A percentile compares a stretch with the other conserved stretches of the same genome.
Evolutionary conservation across 2,797 vertebrate species (phyloP).

Genomic region (Sus cebifrons): DNA sequence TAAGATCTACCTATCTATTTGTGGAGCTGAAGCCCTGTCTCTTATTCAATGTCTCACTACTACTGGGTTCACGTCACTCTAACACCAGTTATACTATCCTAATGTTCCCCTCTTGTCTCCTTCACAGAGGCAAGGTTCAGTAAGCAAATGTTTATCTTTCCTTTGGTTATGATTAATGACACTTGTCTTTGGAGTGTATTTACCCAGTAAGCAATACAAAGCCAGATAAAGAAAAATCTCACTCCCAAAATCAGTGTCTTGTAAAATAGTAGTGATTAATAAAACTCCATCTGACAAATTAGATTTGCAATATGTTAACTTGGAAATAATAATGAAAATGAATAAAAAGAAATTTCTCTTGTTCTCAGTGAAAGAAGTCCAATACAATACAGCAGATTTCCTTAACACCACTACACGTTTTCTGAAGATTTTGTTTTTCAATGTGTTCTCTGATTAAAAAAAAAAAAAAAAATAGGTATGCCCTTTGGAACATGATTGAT

Average conservation of each 20-base stretch:
- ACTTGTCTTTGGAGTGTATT: background rate
- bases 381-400: slow-evolving; percentile 31
- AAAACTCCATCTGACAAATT: background rate
- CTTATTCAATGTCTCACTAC: background rate
- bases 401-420: background rate
- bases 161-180: background rate
- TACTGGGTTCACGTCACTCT: background rate
- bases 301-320: background rate
- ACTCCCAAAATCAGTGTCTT: background rate
- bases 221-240: background rate
- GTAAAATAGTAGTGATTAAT: background rate
- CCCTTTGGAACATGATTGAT: background rate
- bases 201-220: background rate
- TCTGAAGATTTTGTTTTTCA: slow-evolving; percentile 32
- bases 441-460: background rate
- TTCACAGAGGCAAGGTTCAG: background rate
- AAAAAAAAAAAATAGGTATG: background rate
- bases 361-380: background rate
- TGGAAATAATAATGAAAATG: slow-evolving; percentile 7
- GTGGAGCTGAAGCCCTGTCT: background rate
- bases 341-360: background rate
- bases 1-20: background rate
- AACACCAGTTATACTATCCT: background rate
- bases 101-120: background rate
- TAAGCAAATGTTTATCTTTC: background rate